Percentiles rank a stretch among this genome's conserved stretches.
Conservation (phyloP, 2,113 vertebrate species). For the Tenrec ecaudatus region DNA sequence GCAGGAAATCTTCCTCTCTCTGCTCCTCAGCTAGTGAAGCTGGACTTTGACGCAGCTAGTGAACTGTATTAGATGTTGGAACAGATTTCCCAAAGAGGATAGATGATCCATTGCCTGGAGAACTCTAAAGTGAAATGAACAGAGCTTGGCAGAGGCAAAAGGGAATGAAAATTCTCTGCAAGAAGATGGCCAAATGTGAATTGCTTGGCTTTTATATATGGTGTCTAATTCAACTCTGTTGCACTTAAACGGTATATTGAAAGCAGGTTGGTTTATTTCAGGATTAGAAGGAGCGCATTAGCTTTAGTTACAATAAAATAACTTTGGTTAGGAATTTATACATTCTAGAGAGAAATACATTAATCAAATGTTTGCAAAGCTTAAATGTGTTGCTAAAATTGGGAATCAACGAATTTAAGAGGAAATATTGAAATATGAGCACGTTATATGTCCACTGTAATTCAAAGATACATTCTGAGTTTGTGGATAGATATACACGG, state of each 20-base stretch:
- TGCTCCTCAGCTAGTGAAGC: slow-evolving; percentile 56
- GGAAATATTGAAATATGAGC: slow-evolving; percentile 39
- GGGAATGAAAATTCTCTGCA: not conserved
- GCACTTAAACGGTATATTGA: slow-evolving; percentile 19
- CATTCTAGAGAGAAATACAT: not conserved
- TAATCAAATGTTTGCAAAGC: not conserved
- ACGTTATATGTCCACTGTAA: not conserved
- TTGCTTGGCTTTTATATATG: not conserved
- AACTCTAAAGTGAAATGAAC: slow-evolving; percentile 62
- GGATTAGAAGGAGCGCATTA: not conserved
- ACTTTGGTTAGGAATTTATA: not conserved
- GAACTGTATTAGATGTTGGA: slow-evolving; percentile 57
- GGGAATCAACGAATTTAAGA: not conserved
- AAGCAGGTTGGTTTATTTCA: slow-evolving; percentile 5
- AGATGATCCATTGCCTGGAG: slow-evolving; percentile 48
- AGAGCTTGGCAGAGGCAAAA: slow-evolving; percentile 20
- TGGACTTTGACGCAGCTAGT: slow-evolving; percentile 69
- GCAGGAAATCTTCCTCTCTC: slow-evolving; percentile 63
- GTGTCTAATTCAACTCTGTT: not conserved
- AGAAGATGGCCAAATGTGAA: not conserved
- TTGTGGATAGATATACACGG: not conserved
- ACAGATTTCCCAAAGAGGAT: slow-evolving; percentile 46
- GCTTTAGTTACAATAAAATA: too few species aligned
- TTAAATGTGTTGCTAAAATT: slow-evolving; percentile 46
- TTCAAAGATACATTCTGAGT: not conserved